Percentiles rank a stretch among this genome's conserved stretches.
Evolutionary conservation across 2,888 invertebrate species (phyloP).

Genomic region (Erebia palarica): DNA sequence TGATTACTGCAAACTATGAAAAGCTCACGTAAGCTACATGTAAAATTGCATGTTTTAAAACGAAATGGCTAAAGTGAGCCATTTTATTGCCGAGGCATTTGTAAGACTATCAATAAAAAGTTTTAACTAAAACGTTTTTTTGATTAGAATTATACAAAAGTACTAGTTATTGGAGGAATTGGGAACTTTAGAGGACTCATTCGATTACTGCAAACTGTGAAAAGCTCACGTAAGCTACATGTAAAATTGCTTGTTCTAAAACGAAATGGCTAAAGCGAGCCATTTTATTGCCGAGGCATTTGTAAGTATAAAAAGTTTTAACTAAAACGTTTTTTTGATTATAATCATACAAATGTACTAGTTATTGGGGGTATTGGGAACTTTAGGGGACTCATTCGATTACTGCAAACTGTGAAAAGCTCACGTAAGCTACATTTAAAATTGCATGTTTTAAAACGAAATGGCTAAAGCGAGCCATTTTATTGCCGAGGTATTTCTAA

Average conservation of each 20-base stretch:
- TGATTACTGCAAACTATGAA: slow-evolving; percentile 5
- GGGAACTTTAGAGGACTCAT: slow-evolving; percentile 46
- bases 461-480: too few species aligned
- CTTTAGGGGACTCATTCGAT: slow-evolving; percentile 43
- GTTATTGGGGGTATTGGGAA: slow-evolving; percentile 51
- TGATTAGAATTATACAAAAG: too few species aligned
- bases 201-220: slow-evolving; percentile 9
- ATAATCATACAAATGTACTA: too few species aligned
- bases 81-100: too few species aligned
- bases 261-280: background rate
- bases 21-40: background rate
- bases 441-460: slow-evolving; percentile 7
- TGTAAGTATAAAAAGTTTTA: too few species aligned
- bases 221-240: background rate
- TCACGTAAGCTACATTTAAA: background rate
- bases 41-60: slow-evolving; percentile 11
- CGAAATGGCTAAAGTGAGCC: background rate
- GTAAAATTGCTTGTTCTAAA: slow-evolving; percentile 9
- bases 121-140: too few species aligned
- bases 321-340: too few species aligned
- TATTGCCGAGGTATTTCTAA: too few species aligned
- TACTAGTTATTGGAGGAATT: slow-evolving; percentile 52
- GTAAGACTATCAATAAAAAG: too few species aligned
- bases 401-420: background rate
- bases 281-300: too few species aligned